Conservation (phyloP, 2,113 vertebrate genomes). For the Alaudala cheleensis region DNA sequence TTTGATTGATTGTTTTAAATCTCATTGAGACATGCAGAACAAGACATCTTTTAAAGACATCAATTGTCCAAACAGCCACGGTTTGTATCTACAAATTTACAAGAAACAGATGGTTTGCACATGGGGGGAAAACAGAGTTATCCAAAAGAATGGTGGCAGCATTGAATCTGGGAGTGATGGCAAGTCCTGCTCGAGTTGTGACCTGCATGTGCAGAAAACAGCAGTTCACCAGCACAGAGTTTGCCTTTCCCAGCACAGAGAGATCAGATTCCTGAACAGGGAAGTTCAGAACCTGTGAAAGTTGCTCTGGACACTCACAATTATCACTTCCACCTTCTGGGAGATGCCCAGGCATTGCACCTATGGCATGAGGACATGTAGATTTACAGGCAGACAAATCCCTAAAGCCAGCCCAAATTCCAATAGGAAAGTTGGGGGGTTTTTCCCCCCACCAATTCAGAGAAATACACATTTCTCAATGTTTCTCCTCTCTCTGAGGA, state of each 20-base stretch:
- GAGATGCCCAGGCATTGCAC: neutral
- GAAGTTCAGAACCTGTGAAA: neutral
- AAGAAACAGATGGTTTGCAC: neutral
- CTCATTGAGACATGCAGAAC: constrained; percentile 5
- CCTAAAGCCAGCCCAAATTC: neutral
- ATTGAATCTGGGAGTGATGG: neutral
- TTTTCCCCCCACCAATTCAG: neutral
- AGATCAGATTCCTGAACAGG: neutral
- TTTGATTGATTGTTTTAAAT: constrained; percentile 41
- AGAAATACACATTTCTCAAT: neutral
- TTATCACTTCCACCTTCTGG: neutral
- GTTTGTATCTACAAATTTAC: neutral
- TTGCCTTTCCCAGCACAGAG: neutral
- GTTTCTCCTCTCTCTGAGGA: too few relatives aligned
- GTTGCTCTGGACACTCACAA: neutral
- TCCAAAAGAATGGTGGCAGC: neutral
- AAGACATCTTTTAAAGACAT: constrained; percentile 7
- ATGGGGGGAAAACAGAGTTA: neutral
- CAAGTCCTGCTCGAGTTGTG: neutral
- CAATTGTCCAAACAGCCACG: neutral
- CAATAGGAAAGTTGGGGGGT: accelerated
- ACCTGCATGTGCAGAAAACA: neutral
- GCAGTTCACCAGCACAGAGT: neutral
- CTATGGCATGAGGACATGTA: accelerated
- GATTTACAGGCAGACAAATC: neutral